Conservation (phyloP, 1,140 invertebrate genomes). For the Eupeodes corollae region DNA sequence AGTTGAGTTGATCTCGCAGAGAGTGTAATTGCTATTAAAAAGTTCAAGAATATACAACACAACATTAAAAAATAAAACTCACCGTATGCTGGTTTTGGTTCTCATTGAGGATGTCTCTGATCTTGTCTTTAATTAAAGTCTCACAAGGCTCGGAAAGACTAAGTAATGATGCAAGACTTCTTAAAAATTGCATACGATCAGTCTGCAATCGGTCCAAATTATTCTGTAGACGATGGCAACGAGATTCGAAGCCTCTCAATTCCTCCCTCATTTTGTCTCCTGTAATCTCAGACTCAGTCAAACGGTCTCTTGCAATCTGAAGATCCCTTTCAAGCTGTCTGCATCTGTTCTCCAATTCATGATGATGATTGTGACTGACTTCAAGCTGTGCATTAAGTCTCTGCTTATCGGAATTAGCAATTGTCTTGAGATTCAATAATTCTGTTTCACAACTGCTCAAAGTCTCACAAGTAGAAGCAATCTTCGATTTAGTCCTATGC, state of each 20-base stretch:
- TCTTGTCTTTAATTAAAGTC: conserved; percentile 60
- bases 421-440: conserved; percentile 25
- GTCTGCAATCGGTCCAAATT: conserved; percentile 30
- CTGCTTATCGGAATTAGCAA: conserved; percentile 33
- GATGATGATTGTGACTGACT: conserved; percentile 25
- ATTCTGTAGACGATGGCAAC: conserved; percentile 32
- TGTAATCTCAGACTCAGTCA: conserved; percentile 31
- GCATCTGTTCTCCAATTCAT: conserved; percentile 30
- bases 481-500: conserved; percentile 43
- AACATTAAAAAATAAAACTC: conserved; percentile 17
- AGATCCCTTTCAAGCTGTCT: conserved; percentile 32
- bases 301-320: conserved; percentile 28
- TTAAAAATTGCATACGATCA: conserved; percentile 29
- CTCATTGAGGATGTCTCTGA: conserved; percentile 59
- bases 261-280: conserved; percentile 35
- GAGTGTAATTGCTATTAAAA: conserved; percentile 53
- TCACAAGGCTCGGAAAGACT: conserved; percentile 52
- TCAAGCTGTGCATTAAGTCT: conserved; percentile 28
- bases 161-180: conserved; percentile 23
- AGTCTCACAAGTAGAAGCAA: conserved; percentile 31
- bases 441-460: conserved; percentile 32
- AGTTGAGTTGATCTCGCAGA: conserved; percentile 53
- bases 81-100: conserved; percentile 64
- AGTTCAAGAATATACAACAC: neutral
- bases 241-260: conserved; percentile 32